Conservation (phyloP, 2,888 invertebrate genomes). For the Crioceris asparagi region DNA sequence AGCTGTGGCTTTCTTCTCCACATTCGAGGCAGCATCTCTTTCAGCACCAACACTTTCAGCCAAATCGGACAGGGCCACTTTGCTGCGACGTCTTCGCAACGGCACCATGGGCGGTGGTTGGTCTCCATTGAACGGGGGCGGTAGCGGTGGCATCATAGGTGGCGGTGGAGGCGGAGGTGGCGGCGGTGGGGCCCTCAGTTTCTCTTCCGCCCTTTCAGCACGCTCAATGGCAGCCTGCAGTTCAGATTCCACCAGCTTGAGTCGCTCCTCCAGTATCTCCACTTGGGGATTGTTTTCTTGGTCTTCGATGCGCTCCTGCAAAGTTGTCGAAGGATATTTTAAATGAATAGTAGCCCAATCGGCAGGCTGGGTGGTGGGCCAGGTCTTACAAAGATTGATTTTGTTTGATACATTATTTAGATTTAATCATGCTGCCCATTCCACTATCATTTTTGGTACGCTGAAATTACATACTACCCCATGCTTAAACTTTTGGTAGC, state of each 20-base stretch:
- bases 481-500: too few relatives aligned
- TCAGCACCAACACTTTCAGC: conserved; percentile 23
- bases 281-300: conserved; percentile 56
- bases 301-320: conserved; percentile 51
- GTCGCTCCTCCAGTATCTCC: conserved; percentile 58
- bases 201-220: conserved; percentile 46
- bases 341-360: neutral
- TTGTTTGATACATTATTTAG: too few relatives aligned
- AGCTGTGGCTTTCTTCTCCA: conserved; percentile 25
- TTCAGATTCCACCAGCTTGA: conserved; percentile 58
- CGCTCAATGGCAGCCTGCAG: conserved; percentile 49
- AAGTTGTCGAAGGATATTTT: conserved; percentile 13
- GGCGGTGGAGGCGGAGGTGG: conserved; percentile 34
- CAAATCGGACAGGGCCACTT: conserved; percentile 26
- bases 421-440: too few relatives aligned
- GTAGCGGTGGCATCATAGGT: conserved; percentile 20
- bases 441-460: too few relatives aligned
- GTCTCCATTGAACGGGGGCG: conserved; percentile 17
- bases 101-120: conserved; percentile 41
- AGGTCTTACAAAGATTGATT: too few relatives aligned
- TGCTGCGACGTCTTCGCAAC: conserved; percentile 40
- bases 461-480: too few relatives aligned
- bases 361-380: too few relatives aligned
- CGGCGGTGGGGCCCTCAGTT: conserved; percentile 40
- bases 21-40: conserved; percentile 1